These are phyloP conservation scores for Dasyornis broadbenti DNA, from an alignment of 2,113 vertebrate genomes.

Conservation along the genomic window DNA sequence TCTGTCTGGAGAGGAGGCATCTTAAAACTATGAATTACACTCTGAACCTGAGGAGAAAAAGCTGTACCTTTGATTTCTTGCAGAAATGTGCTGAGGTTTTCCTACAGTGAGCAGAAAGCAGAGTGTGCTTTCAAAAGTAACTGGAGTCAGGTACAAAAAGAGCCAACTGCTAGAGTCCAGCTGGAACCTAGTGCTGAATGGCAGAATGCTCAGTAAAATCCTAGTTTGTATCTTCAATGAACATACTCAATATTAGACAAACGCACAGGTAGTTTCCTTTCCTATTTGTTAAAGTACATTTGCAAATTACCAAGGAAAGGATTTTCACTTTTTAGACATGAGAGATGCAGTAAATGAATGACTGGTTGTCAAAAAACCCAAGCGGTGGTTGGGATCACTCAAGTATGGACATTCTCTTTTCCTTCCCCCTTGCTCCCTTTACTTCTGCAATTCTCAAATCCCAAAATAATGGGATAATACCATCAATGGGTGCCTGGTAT, in stretches of 20 bases:
- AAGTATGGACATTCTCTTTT: neutral
- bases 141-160: neutral
- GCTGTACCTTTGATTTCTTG: neutral
- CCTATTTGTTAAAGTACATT: neutral
- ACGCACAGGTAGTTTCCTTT: neutral
- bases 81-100: neutral
- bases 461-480: neutral
- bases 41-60: neutral
- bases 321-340: neutral
- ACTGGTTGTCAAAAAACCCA: neutral
- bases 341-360: neutral
- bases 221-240: neutral
- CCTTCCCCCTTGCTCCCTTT: accelerated
- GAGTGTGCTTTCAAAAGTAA: neutral
- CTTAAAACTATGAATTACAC: conserved; percentile 16
- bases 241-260: neutral
- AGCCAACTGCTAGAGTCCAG: neutral
- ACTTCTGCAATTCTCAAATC: neutral
- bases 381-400: neutral
- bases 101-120: neutral
- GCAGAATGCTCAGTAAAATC: neutral
- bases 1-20: neutral
- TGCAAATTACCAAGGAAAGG: neutral
- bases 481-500: neutral
- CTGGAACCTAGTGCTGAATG: neutral